A percentile compares a stretch with the other conserved stretches of the same genome.
phyloP scores from a whole-genome alignment of 2,113 vertebrate species.

The Melanerpes aurifrons region DNA sequence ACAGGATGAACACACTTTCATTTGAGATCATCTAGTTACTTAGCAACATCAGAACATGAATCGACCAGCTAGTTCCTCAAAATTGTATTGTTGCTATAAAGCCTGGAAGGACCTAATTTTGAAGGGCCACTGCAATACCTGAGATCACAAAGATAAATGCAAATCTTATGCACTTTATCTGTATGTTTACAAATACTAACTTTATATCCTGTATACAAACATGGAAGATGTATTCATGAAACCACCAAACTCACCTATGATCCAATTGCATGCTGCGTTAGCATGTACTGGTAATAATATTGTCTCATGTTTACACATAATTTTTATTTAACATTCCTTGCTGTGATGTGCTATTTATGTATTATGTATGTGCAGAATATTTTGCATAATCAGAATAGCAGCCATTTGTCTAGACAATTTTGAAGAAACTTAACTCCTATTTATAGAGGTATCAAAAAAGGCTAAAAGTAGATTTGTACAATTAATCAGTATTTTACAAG shows the following conservation, averaged over 20 bases:
- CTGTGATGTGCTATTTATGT: background rate
- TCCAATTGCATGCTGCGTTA: background rate
- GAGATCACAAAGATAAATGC: background rate
- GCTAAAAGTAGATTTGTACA: background rate
- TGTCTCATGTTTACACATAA: background rate
- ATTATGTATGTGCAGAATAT: background rate
- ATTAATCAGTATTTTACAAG: background rate
- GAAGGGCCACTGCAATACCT: background rate
- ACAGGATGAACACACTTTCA: conserved; percentile 32
- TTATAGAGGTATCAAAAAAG: background rate
- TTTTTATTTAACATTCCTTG: background rate
- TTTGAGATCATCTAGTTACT: conserved; percentile 56
- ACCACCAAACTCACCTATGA: background rate
- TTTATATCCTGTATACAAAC: background rate
- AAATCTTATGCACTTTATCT: background rate
- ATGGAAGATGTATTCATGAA: background rate
- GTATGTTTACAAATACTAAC: background rate
- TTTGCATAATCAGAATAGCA: background rate
- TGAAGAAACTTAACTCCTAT: background rate
- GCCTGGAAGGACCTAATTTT: background rate
- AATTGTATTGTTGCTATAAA: background rate
- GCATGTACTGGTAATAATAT: background rate
- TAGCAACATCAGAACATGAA: conserved; percentile 59
- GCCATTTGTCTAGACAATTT: background rate
- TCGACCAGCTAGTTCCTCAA: background rate